These are phyloP conservation scores for Flexamia atlantica DNA, from an alignment of 2,888 invertebrate species.

Conservation along the genomic window DNA sequence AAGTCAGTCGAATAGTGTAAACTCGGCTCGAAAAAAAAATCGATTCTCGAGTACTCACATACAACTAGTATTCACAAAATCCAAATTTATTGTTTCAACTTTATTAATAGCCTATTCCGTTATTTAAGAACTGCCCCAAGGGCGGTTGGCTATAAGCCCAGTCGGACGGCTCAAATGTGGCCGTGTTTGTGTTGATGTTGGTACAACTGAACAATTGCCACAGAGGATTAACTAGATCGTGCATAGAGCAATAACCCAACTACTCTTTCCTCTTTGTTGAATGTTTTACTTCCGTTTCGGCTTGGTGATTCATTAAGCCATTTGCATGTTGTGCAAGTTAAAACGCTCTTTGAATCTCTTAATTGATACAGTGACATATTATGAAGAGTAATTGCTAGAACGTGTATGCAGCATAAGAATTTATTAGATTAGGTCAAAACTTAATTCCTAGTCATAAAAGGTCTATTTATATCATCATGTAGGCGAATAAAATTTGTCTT, in stretches of 20 bases:
- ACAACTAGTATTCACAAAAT: too few species aligned
- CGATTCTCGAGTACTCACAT: too few species aligned
- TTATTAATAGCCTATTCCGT: neutral
- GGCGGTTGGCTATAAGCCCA: neutral
- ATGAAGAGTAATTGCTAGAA: too few species aligned
- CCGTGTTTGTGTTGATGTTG: slow-evolving; percentile 28
- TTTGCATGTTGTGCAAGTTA: neutral
- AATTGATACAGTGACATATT: too few species aligned
- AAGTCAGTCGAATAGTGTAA: too few species aligned
- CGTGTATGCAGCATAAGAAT: too few species aligned
- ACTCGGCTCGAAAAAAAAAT: too few species aligned
- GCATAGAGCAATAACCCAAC: slow-evolving; percentile 20
- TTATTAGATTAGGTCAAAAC: too few species aligned
- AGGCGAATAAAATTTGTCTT: too few species aligned
- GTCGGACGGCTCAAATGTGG: neutral
- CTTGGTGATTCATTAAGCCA: neutral
- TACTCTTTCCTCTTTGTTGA: neutral
- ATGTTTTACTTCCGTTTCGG: slow-evolving; percentile 10
- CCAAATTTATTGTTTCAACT: too few species aligned
- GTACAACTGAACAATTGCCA: slow-evolving; percentile 13
- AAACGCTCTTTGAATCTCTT: neutral
- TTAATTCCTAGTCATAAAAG: too few species aligned
- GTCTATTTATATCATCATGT: too few species aligned
- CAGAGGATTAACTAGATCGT: slow-evolving; percentile 31
- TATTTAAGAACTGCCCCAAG: neutral